These are phyloP conservation scores for Synanthedon tipuliformis DNA, from an alignment of 2,888 invertebrate genomes.

Conservation along the genomic window DNA sequence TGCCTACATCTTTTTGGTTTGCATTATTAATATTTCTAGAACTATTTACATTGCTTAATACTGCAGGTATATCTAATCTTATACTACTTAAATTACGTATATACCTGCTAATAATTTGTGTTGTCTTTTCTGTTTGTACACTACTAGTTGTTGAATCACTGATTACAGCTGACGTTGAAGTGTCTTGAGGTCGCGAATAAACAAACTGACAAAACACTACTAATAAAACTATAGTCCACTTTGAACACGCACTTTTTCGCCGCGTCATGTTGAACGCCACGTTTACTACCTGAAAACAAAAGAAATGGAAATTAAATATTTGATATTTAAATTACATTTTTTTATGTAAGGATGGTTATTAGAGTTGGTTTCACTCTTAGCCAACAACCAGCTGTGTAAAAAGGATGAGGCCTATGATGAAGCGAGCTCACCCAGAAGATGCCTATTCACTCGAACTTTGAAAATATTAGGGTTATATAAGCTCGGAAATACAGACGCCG, in stretches of 20 bases:
- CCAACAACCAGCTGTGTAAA: too few relatives aligned
- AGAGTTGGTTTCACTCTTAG: too few relatives aligned
- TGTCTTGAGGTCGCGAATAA: conserved; percentile 48
- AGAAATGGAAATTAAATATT: conserved; percentile 9
- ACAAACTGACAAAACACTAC: conserved; percentile 45
- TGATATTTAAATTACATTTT: background rate
- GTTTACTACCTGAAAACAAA: conserved; percentile 50
- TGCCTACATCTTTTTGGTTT: conserved; percentile 1
- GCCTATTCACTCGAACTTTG: too few relatives aligned
- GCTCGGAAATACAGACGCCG: too few relatives aligned
- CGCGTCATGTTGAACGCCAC: conserved; percentile 43
- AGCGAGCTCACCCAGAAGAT: too few relatives aligned
- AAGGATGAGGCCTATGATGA: too few relatives aligned
- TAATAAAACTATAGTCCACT: conserved; percentile 60
- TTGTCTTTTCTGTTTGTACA: conserved; percentile 30
- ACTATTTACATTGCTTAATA: conserved; percentile 21
- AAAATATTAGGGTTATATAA: too few relatives aligned
- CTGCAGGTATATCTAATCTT: conserved; percentile 20
- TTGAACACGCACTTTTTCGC: conserved; percentile 50
- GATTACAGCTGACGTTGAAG: conserved; percentile 12
- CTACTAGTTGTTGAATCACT: conserved; percentile 15
- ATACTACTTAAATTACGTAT: conserved; percentile 23
- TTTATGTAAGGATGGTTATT: too few relatives aligned
- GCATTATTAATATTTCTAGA: conserved; percentile 2
- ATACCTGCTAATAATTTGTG: conserved; percentile 53